phyloP scores from a whole-genome alignment of 1,140 invertebrate species.

The Antheraea mylitta region DNA sequence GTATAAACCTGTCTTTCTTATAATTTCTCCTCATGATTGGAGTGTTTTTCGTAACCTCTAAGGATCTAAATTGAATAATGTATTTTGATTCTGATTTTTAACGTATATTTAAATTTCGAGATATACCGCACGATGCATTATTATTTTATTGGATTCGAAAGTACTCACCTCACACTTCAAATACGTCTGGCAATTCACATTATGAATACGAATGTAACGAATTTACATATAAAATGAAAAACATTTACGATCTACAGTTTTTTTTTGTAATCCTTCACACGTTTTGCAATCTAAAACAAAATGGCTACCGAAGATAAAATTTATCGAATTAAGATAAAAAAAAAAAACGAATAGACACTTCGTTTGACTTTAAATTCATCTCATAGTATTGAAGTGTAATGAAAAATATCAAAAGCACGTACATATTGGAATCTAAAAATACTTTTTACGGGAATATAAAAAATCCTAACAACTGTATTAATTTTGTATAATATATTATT shows the following conservation, averaged over 20 bases:
- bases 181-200: not conserved
- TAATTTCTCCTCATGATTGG: too few species aligned
- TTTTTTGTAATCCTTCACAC: not conserved
- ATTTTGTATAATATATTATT: too few species aligned
- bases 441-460: too few species aligned
- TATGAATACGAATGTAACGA: slow-evolving; percentile 1
- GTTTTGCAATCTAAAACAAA: not conserved
- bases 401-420: not conserved
- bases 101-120: not conserved
- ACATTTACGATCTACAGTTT: not conserved
- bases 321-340: not conserved
- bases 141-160: not conserved
- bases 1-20: too few species aligned
- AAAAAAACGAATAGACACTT: not conserved
- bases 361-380: not conserved
- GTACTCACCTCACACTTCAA: not conserved
- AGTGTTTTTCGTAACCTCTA: too few species aligned
- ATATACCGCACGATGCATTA: not conserved
- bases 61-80: too few species aligned
- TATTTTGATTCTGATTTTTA: too few species aligned
- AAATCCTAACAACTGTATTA: too few species aligned
- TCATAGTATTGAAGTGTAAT: not conserved
- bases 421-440: too few species aligned
- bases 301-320: not conserved
- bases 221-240: slow-evolving; percentile 5